Conservation (phyloP, 2,797 vertebrate species). For the Myotis pilosus region DNA sequence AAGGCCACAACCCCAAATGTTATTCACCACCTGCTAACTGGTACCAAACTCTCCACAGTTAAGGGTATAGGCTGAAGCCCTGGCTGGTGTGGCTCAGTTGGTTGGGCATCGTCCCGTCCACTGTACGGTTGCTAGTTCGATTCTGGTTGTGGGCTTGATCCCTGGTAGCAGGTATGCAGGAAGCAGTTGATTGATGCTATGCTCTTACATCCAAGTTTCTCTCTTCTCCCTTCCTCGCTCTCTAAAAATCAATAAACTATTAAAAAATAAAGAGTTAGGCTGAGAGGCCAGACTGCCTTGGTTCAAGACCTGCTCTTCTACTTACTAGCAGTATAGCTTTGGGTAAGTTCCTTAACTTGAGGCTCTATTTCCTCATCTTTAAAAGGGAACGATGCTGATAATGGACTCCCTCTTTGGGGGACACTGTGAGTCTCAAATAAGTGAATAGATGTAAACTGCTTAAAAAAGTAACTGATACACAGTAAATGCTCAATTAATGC, state of each 20-base stretch:
- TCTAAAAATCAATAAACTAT: not conserved
- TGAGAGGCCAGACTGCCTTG: not conserved
- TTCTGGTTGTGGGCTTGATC: not conserved
- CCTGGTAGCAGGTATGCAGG: not conserved
- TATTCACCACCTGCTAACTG: not conserved
- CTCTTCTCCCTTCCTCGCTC: not conserved
- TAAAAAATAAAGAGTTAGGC: not conserved
- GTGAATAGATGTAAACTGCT: not conserved
- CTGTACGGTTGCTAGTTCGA: not conserved
- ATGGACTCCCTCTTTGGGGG: not conserved
- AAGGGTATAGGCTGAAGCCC: not conserved
- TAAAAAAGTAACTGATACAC: not conserved
- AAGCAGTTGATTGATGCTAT: not conserved
- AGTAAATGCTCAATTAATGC: not conserved
- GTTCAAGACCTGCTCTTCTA: not conserved
- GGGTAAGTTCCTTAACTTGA: not conserved
- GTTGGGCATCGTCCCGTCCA: fast-evolving
- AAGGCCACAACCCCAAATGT: not conserved
- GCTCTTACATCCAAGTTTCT: not conserved
- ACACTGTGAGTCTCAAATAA: not conserved
- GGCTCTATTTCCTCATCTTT: not conserved
- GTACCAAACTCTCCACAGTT: not conserved
- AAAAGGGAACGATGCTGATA: not conserved
- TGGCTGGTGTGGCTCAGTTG: not conserved
- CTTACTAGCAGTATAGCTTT: not conserved